phyloP scores from a whole-genome alignment of 2,888 invertebrate species.

The Oeneis ivallda region DNA sequence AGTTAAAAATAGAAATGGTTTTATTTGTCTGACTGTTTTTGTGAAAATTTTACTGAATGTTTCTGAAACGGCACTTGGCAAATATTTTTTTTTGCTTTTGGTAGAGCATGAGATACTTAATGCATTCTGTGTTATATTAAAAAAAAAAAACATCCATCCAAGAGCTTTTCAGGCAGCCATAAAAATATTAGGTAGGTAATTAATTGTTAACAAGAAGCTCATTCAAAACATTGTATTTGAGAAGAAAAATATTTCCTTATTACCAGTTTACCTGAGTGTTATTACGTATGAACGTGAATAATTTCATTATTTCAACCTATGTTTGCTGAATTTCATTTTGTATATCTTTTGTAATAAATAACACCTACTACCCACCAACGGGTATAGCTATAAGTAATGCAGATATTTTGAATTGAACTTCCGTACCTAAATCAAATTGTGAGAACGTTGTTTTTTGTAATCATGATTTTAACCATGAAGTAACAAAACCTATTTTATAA shows the following conservation, averaged over 20 bases:
- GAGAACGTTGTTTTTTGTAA: too few species aligned
- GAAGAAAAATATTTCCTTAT: constrained; percentile 36
- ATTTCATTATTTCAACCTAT: constrained; percentile 7
- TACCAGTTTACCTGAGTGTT: constrained; percentile 21
- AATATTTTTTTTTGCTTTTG: too few species aligned
- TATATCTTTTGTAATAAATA: background rate
- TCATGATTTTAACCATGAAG: too few species aligned
- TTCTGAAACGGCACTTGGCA: too few species aligned
- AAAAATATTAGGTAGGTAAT: constrained; percentile 24
- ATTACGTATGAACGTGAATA: constrained; percentile 29
- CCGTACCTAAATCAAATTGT: too few species aligned
- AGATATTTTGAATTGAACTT: background rate
- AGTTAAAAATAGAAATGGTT: too few species aligned
- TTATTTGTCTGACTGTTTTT: too few species aligned
- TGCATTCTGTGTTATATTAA: background rate
- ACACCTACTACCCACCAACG: background rate
- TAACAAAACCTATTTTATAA: too few species aligned
- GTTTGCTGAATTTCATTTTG: background rate
- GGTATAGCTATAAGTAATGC: background rate
- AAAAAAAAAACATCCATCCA: background rate
- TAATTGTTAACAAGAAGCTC: constrained; percentile 25
- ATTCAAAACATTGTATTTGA: constrained; percentile 19
- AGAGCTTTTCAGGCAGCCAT: constrained; percentile 20
- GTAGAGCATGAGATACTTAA: background rate
- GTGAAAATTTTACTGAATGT: too few species aligned